A percentile compares a stretch with the other conserved stretches of the same genome.
Evolutionary conservation across 2,113 vertebrate genomes (phyloP).

Genomic region (Ciconia stormi): DNA sequence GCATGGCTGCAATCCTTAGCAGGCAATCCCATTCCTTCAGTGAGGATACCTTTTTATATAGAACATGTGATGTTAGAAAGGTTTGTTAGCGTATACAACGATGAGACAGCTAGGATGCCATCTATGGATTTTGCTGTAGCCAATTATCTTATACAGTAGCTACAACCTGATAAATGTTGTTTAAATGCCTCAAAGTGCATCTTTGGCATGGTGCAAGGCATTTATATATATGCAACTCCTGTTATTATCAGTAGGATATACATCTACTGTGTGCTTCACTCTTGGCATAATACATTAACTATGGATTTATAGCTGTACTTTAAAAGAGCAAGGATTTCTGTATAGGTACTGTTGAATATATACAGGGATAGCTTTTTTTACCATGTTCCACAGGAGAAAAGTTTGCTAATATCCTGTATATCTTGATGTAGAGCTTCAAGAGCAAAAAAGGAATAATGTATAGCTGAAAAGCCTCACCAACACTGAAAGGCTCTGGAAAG

Average conservation of each 20-base stretch:
- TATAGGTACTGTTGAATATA: neutral
- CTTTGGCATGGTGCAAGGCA: neutral
- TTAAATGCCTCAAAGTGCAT: neutral
- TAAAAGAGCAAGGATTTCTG: neutral
- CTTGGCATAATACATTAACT: neutral
- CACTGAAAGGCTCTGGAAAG: slow-evolving; percentile 64
- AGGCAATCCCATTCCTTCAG: neutral
- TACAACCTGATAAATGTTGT: neutral
- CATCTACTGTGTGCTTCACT: neutral
- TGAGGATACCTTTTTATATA: slow-evolving; percentile 27
- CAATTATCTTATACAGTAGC: neutral
- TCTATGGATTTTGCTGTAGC: neutral
- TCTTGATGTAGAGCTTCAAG: neutral
- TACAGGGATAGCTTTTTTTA: neutral
- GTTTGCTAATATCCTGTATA: neutral
- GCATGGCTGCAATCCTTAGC: neutral
- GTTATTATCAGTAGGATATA: neutral
- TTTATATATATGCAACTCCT: neutral
- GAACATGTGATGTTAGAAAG: slow-evolving; percentile 10
- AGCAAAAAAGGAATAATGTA: slow-evolving; percentile 57
- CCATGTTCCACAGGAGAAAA: neutral
- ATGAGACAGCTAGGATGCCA: slow-evolving; percentile 2
- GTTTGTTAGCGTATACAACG: neutral
- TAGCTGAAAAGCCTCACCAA: slow-evolving; percentile 38
- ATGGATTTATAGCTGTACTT: neutral